Percentiles rank a stretch among this genome's conserved stretches.
These are phyloP conservation scores for Ctenicera cuprea DNA, from an alignment of 2,888 invertebrate species.

Conservation along the genomic window DNA sequence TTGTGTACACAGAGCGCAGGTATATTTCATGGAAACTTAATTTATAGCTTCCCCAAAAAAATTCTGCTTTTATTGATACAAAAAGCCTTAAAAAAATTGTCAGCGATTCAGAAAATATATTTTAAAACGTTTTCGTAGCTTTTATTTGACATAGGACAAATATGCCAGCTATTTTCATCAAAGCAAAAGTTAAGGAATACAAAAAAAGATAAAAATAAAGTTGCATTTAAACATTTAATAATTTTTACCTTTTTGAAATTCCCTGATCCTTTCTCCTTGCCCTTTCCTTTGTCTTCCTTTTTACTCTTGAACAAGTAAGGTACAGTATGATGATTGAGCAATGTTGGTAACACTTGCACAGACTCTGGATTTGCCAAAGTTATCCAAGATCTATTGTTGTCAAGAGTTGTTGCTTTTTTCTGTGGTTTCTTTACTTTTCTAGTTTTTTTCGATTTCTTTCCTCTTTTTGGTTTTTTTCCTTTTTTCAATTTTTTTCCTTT, in stretches of 20 bases:
- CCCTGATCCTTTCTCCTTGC: constrained; percentile 29
- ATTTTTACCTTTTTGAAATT: constrained; percentile 43
- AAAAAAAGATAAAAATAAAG: no score
- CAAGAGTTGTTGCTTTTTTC: neutral
- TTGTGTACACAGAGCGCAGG: no score
- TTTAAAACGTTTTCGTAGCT: no score
- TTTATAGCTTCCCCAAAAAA: no score
- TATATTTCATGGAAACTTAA: no score
- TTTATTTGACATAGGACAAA: no score
- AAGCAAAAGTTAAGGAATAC: no score
- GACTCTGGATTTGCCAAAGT: constrained; percentile 5
- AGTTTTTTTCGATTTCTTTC: constrained; percentile 14
- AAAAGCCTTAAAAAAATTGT: no score
- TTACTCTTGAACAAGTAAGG: neutral
- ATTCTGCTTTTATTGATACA: no score
- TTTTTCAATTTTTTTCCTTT: constrained; percentile 4
- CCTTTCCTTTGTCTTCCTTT: constrained; percentile 1
- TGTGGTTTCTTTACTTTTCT: neutral
- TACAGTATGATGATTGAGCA: neutral
- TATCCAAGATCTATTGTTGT: neutral
- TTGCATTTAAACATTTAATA: no score
- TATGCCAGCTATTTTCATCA: no score
- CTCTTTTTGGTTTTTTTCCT: constrained; percentile 20
- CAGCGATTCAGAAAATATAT: no score
- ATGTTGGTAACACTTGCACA: neutral